Conservation (phyloP, 1,140 invertebrate genomes). For the Drosophila suzukii region DNA sequence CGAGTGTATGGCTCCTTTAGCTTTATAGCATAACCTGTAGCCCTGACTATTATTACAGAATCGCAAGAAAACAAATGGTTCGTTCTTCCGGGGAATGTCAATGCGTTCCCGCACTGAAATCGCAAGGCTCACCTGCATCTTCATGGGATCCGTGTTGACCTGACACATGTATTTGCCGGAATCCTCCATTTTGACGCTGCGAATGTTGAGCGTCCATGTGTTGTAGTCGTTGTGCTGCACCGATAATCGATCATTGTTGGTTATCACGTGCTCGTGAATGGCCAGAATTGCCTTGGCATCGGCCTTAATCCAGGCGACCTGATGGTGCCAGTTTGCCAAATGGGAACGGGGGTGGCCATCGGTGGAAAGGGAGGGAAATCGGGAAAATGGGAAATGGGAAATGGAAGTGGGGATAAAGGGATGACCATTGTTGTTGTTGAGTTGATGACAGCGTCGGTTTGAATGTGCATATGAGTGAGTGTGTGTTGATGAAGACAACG, state of each 20-base stretch:
- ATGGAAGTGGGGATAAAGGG: slow-evolving; percentile 41
- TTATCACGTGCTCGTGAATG: slow-evolving; percentile 96
- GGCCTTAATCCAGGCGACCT: slow-evolving; percentile 97
- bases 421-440: slow-evolving; percentile 46
- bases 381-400: slow-evolving; percentile 3
- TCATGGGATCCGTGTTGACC: slow-evolving; percentile 97
- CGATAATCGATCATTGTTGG: slow-evolving; percentile 93
- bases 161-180: slow-evolving; percentile 96
- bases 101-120: neutral
- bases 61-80: neutral
- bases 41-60: neutral
- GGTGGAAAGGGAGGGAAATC: neutral
- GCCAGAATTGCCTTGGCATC: slow-evolving; percentile 96
- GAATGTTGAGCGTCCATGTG: slow-evolving; percentile 94
- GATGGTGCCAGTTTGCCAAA: slow-evolving; percentile 56
- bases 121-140: slow-evolving; percentile 90
- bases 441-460: slow-evolving; percentile 61
- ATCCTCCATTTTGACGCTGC: slow-evolving; percentile 92
- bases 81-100: slow-evolving; percentile 1
- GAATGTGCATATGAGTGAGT: slow-evolving; percentile 22
- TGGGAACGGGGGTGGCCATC: slow-evolving; percentile 7
- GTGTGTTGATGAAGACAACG: slow-evolving; percentile 38
- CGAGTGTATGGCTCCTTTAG: neutral
- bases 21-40: neutral
- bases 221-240: slow-evolving; percentile 95